These are phyloP conservation scores for Xenops minutus DNA, from an alignment of 2,797 vertebrate species.

Conservation along the genomic window DNA sequence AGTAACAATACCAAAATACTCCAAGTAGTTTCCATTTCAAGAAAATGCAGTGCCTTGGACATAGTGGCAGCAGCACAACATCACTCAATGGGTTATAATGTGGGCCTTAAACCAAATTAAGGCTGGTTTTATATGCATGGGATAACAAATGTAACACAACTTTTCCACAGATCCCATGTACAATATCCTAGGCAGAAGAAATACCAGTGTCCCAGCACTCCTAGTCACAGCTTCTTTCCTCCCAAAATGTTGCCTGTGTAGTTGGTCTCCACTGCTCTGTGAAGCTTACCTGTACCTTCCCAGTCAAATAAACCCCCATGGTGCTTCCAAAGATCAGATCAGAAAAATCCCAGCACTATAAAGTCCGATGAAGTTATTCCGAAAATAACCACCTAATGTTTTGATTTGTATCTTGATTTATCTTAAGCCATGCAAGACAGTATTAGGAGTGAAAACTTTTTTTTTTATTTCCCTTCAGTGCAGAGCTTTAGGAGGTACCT, in stretches of 20 bases:
- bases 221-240: not conserved
- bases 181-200: not conserved
- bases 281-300: not conserved
- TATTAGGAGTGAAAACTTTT: not conserved
- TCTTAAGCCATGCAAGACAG: not conserved
- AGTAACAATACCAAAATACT: not conserved
- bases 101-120: not conserved
- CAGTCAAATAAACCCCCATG: not conserved
- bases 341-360: not conserved
- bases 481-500: not conserved
- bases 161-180: not conserved
- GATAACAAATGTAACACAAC: not conserved
- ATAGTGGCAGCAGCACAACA: not conserved
- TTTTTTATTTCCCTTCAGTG: not conserved
- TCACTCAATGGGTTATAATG: not conserved
- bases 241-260: not conserved
- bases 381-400: not conserved
- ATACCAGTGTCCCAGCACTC: rapidly evolving
- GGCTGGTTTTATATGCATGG: not conserved
- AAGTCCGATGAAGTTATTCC: not conserved
- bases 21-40: not conserved
- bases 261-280: not conserved
- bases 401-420: not conserved
- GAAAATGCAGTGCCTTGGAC: not conserved
- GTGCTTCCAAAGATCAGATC: not conserved